Conservation (phyloP, 1,140 invertebrate species). For the Copidosoma floridanum region DNA sequence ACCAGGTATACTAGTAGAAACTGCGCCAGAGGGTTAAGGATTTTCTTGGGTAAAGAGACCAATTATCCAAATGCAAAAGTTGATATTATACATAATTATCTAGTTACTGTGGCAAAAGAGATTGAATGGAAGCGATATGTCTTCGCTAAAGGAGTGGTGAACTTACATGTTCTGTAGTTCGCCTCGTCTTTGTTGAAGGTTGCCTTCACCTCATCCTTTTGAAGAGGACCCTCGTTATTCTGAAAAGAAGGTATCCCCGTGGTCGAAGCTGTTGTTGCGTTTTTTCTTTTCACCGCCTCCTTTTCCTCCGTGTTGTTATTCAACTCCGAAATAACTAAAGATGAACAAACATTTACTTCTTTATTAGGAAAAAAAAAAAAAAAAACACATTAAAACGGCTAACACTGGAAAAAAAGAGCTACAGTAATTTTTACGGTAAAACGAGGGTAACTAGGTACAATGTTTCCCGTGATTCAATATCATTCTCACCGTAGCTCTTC, state of each 20-base stretch:
- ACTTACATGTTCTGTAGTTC: conserved; percentile 50
- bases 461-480: no score
- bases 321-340: conserved; percentile 63
- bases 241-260: conserved; percentile 51
- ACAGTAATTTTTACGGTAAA: neutral
- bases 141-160: no score
- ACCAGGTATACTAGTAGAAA: no score
- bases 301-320: conserved; percentile 70
- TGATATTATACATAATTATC: no score
- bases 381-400: no score
- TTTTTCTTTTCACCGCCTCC: conserved; percentile 40
- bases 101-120: conserved; percentile 5
- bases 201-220: conserved; percentile 68
- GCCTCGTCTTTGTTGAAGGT: conserved; percentile 59
- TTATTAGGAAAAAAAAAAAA: no score
- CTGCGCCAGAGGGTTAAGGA: no score
- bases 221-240: conserved; percentile 64
- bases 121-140: conserved; percentile 12
- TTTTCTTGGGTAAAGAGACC: no score
- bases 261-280: conserved; percentile 49
- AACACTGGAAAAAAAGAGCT: no score
- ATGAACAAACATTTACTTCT: conserved; percentile 31
- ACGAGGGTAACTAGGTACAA: no score
- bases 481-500: no score
- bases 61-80: no score